phyloP scores from a whole-genome alignment of 35 echinoderm and acorn worm species.

The Heliocidaris tuberculata region DNA sequence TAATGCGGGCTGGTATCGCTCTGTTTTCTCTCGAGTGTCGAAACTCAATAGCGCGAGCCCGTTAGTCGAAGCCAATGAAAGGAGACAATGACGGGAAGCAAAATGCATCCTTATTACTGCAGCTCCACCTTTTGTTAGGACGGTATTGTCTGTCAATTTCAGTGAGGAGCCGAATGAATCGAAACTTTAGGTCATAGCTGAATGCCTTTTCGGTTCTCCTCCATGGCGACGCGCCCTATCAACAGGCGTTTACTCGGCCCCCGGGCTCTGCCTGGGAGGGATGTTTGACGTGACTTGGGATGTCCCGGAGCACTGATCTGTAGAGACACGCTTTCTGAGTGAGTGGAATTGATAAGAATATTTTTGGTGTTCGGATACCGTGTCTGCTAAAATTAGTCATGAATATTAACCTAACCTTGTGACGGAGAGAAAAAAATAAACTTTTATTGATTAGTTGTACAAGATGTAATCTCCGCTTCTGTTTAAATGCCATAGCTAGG shows the following conservation, averaged over 20 bases:
- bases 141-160: not conserved
- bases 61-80: not conserved
- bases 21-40: not conserved
- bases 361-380: too few relatives aligned
- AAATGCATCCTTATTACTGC: not conserved
- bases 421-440: too few relatives aligned
- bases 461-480: too few relatives aligned
- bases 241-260: not conserved
- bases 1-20: not conserved
- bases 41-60: not conserved
- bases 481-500: too few relatives aligned
- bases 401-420: too few relatives aligned
- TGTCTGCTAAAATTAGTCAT: too few relatives aligned
- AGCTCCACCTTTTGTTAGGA: not conserved
- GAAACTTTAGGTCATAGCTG: not conserved
- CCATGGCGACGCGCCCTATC: not conserved
- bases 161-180: not conserved
- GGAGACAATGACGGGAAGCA: not conserved
- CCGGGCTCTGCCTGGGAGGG: not conserved
- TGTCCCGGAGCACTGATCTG: not conserved
- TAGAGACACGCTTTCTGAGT: too few relatives aligned
- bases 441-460: too few relatives aligned
- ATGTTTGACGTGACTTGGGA: not conserved
- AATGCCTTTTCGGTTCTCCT: not conserved
- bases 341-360: too few relatives aligned